These are phyloP conservation scores for Aythya baeri DNA, from an alignment of 2,113 vertebrate genomes.

Conservation along the genomic window DNA sequence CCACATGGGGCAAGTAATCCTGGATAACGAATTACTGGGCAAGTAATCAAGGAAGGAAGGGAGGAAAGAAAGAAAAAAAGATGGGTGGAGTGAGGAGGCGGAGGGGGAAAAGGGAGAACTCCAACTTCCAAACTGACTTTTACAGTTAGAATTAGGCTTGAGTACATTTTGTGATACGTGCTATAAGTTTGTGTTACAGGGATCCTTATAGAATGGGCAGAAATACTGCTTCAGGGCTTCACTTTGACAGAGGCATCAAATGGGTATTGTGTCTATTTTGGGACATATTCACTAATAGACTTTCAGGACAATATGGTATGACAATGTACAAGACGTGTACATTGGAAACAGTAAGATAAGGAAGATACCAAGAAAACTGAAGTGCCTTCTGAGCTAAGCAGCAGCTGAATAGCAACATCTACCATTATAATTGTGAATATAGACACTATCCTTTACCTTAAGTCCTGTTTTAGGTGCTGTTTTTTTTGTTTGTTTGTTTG, in stretches of 20 bases:
- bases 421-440: background rate
- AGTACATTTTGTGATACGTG: background rate
- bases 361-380: background rate
- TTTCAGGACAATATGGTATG: background rate
- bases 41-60: background rate
- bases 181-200: background rate
- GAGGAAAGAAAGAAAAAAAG: no score
- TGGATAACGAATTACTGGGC: background rate
- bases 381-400: background rate
- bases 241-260: background rate
- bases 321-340: background rate
- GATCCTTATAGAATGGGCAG: background rate
- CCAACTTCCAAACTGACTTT: background rate
- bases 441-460: background rate
- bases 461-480: background rate
- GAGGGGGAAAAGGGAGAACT: background rate
- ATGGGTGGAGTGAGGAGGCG: background rate
- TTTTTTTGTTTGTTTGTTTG: no score
- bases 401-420: background rate
- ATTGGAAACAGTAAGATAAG: background rate
- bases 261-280: rapidly evolving
- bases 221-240: background rate
- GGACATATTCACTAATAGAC: background rate
- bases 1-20: rapidly evolving
- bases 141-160: background rate